Evolutionary conservation across 2,113 vertebrate genomes (phyloP).

Genomic region (Anguilla japonica): DNA sequence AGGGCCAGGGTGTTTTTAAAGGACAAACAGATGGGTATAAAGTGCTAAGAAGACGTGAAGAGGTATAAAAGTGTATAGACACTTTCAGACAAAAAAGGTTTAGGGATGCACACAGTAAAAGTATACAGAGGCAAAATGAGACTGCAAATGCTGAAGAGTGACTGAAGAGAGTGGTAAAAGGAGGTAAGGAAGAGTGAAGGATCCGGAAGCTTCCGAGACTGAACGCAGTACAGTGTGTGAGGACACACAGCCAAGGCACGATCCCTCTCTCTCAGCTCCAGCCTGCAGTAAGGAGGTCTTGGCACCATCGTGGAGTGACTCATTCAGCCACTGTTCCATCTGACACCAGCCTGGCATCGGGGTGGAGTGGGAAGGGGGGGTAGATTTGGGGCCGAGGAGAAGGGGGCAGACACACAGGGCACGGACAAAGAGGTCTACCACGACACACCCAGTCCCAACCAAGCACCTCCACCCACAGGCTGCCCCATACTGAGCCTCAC

Average conservation of each 20-base stretch:
- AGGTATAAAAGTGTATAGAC: neutral
- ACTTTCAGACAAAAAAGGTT: neutral
- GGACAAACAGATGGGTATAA: neutral
- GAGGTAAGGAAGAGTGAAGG: neutral
- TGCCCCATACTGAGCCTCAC: constrained; percentile 58
- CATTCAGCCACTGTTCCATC: constrained; percentile 61
- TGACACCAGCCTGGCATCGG: constrained; percentile 49
- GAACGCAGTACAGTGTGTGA: neutral
- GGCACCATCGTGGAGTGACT: constrained; percentile 57
- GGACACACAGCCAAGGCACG: constrained; percentile 30
- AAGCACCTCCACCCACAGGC: constrained; percentile 41
- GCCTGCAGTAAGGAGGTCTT: constrained; percentile 25
- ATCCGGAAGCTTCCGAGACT: constrained; percentile 16
- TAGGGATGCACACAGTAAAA: neutral
- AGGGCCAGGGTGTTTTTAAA: neutral
- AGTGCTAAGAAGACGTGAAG: neutral
- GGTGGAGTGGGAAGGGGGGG: neutral
- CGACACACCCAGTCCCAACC: constrained; percentile 9
- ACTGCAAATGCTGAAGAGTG: neutral
- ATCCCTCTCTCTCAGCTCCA: constrained; percentile 13
- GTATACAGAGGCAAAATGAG: neutral
- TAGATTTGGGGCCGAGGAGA: neutral
- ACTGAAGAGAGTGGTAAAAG: neutral
- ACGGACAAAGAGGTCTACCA: constrained; percentile 1
- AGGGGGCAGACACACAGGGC: constrained; percentile 37